Evolutionary conservation across 2,113 vertebrate genomes (phyloP).

Genomic region (Machaerirhynchus nigripectus): DNA sequence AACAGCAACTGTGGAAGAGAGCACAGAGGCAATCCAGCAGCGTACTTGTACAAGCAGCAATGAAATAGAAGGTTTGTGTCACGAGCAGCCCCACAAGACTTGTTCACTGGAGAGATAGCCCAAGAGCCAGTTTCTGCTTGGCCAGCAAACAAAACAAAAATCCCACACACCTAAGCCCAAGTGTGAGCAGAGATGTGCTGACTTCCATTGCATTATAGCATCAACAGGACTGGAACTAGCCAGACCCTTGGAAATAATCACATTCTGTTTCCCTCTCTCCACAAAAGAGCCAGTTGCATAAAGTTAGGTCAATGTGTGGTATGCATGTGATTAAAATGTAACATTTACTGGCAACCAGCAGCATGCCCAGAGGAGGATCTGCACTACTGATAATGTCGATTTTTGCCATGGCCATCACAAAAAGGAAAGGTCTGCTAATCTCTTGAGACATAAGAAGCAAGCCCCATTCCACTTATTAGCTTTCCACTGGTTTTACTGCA

Average conservation of each 20-base stretch:
- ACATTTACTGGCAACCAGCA: constrained; percentile 5
- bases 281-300: background rate
- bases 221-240: background rate
- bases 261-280: background rate
- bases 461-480: background rate
- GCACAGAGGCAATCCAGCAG: background rate
- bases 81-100: background rate
- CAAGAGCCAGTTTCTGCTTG: background rate
- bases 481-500: background rate
- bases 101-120: background rate
- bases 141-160: background rate
- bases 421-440: background rate
- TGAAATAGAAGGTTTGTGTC: background rate
- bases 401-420: background rate
- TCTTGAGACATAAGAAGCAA: background rate
- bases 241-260: background rate
- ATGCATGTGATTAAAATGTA: background rate
- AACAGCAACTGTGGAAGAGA: background rate
- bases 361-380: background rate
- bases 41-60: background rate
- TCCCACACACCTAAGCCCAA: fast-evolving
- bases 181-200: background rate
- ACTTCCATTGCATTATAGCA: background rate
- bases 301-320: constrained; percentile 15
- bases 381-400: background rate